Conservation (phyloP, 2,113 vertebrate genomes). For the Periophthalmodon schlosseri region DNA sequence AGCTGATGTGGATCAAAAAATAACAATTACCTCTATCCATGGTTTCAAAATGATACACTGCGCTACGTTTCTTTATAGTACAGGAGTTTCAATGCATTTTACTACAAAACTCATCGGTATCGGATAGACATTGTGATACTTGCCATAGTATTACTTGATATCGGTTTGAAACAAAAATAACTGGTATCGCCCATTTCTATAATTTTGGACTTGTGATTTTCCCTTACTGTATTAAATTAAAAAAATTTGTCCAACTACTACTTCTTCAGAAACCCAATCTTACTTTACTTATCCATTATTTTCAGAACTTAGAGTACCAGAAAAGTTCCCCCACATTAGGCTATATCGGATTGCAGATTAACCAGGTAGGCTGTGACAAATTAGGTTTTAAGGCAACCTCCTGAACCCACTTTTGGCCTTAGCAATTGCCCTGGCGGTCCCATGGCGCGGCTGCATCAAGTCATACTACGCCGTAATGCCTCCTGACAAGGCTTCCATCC, state of each 20-base stretch:
- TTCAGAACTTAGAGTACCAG: conserved; percentile 10
- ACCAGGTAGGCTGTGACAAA: conserved; percentile 57
- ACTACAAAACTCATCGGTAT: neutral
- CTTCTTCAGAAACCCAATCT: conserved; percentile 22
- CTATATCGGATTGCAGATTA: conserved; percentile 45
- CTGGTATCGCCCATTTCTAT: neutral
- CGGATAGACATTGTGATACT: neutral
- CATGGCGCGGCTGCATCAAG: conserved; percentile 26
- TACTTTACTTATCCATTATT: neutral
- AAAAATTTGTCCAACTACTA: neutral
- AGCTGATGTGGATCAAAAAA: too few species aligned
- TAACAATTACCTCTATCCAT: too few species aligned
- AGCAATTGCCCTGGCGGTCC: conserved; percentile 22
- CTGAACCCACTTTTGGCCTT: conserved; percentile 17
- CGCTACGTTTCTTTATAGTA: too few species aligned
- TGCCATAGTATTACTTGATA: neutral
- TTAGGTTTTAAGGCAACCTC: conserved; percentile 37
- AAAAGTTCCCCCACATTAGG: conserved; percentile 16
- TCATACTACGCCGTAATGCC: conserved; percentile 34
- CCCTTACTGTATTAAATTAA: too few species aligned
- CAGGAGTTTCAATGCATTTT: neutral
- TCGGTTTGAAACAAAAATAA: neutral
- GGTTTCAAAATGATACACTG: too few species aligned
- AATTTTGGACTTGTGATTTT: too few species aligned
- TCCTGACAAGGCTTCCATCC: conserved; percentile 34